Evolutionary conservation across 2,888 invertebrate genomes (phyloP).

Genomic region (Molorchus minor): DNA sequence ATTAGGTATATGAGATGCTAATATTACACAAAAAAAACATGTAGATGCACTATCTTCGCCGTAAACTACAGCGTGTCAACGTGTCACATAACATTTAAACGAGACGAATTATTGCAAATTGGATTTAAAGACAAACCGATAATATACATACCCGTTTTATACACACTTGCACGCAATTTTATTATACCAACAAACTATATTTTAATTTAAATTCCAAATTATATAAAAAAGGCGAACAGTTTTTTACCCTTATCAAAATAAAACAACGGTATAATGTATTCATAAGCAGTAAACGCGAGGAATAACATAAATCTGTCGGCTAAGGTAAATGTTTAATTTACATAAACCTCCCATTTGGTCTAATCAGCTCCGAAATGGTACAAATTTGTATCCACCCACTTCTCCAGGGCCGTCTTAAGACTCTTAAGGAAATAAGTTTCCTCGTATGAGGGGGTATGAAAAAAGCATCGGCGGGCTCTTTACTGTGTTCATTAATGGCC

Average conservation of each 20-base stretch:
- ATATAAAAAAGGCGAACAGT: constrained; percentile 7
- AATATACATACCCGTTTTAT: not conserved
- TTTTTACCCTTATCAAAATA: constrained; percentile 22
- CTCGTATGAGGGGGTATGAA: too few relatives aligned
- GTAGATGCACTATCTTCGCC: constrained; percentile 4
- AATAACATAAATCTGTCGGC: constrained; percentile 19
- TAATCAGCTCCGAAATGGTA: constrained; percentile 29
- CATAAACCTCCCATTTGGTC: constrained; percentile 28
- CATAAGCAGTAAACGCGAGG: constrained; percentile 21
- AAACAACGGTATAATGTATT: constrained; percentile 21
- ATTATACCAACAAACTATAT: constrained; percentile 5
- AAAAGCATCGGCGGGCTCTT: too few relatives aligned
- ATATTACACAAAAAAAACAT: constrained; percentile 1
- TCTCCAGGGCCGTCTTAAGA: constrained; percentile 19
- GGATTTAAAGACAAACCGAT: constrained; percentile 15
- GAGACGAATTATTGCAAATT: constrained; percentile 17
- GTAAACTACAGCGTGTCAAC: not conserved
- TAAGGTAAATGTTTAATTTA: constrained; percentile 28
- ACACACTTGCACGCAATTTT: constrained; percentile 17
- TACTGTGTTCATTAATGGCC: too few relatives aligned
- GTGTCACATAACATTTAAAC: constrained; percentile 10
- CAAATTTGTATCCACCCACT: constrained; percentile 25
- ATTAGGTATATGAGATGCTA: too few relatives aligned
- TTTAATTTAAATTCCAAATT: constrained; percentile 21
- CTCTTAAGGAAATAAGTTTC: too few relatives aligned